Base-by-base conservation (phyloP, 2,888 invertebrate genomes). In the Epirrhoe alternata region DNA sequence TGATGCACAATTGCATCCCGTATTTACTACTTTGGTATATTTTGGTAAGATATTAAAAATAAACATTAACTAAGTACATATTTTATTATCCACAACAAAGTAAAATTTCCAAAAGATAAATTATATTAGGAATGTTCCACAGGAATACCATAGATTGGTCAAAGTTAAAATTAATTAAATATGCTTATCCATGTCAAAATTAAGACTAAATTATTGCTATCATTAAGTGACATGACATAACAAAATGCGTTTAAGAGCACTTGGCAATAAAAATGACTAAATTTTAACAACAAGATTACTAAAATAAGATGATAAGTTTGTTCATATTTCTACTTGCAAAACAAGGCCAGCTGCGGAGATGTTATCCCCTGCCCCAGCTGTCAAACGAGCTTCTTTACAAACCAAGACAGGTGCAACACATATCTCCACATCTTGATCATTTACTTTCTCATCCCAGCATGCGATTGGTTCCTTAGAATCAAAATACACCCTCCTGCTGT, bases 331-430 rank as follows among this genome's bases (percentile, higher is more conserved):
- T 66, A 96, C 94, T 85, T 96, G 96, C 61, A 95, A 88, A n/a
- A 95, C 96, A 14, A 97, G 88, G n/a, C 97, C 97, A 1, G 97
- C 97, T n/a, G 97, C 97, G 0, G 97, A 97, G 71, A 97, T 97
- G 81, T 97, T 97, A 83, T 97, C 97, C 0, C 97, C 97, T 8
- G 97, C 97, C 0, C 97, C 97, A 0, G 97, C 97, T 0, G 97
- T 97, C 77, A 97, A 95, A 67, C 95, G 94, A 0, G 97, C 97
- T 74, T 96, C 94, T 0, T 96, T 97, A 80, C 97, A 97, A 3
- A 97, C 97, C 31, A 97, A 88, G 6, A 97, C 97, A 0, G 97
- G 97, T 0, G 97, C 97, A 5, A 97, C 94, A 86, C 97, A 97
- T 60, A 97, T 95, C 77, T 96, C 94, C 16, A 95, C 94, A 58